These are phyloP conservation scores for Arctopsyche grandis DNA, from an alignment of 1,140 invertebrate genomes.

Conservation along the genomic window DNA sequence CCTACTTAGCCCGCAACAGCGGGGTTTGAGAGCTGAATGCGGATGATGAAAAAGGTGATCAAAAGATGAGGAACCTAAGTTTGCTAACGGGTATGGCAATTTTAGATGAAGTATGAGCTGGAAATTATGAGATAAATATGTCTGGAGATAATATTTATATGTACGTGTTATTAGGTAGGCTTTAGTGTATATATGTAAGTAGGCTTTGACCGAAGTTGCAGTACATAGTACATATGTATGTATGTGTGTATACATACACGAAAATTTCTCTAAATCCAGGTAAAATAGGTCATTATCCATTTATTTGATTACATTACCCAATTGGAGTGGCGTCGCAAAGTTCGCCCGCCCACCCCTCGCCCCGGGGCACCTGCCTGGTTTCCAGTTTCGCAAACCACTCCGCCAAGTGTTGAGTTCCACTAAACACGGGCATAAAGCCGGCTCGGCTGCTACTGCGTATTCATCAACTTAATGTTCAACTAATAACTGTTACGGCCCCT, in stretches of 20 bases:
- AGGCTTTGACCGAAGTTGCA: neutral
- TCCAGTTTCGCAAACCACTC: slow-evolving; percentile 39
- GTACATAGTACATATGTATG: neutral
- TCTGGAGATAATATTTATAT: too few species aligned
- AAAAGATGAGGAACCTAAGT: too few species aligned
- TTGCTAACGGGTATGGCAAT: too few species aligned
- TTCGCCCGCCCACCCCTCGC: neutral
- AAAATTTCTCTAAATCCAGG: slow-evolving; percentile 11
- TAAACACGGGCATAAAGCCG: slow-evolving; percentile 49
- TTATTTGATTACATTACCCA: slow-evolving; percentile 54
- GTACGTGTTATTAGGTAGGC: too few species aligned
- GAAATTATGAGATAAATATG: too few species aligned
- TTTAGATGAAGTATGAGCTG: too few species aligned
- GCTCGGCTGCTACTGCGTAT: slow-evolving; percentile 38
- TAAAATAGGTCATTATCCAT: slow-evolving; percentile 53
- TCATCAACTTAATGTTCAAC: slow-evolving; percentile 54
- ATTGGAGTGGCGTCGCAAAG: slow-evolving; percentile 50
- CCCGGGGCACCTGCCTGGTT: slow-evolving; percentile 26
- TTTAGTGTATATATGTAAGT: too few species aligned
- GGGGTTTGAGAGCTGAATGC: too few species aligned
- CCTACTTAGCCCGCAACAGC: too few species aligned
- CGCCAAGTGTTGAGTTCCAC: slow-evolving; percentile 49
- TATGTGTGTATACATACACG: neutral
- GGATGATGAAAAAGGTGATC: too few species aligned
- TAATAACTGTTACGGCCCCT: slow-evolving; percentile 50